Evolutionary conservation across 2,797 vertebrate species (phyloP).

Genomic region (Meda fulgida): DNA sequence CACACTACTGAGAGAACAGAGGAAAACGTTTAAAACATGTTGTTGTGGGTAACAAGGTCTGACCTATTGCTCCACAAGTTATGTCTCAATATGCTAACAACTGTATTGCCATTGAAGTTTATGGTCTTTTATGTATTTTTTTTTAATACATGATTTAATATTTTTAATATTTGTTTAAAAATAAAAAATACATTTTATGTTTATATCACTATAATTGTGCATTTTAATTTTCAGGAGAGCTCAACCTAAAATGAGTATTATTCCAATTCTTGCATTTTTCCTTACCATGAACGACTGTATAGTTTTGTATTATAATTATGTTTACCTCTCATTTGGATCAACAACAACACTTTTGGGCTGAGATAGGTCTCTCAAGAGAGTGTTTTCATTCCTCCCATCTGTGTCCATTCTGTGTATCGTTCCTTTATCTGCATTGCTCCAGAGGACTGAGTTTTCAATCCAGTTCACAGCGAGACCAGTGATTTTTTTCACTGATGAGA

Average conservation of each 20-base stretch:
- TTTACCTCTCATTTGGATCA: conserved; percentile 88
- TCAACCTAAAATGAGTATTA: not conserved
- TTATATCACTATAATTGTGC: not conserved
- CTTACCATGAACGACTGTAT: not conserved
- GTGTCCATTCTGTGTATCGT: conserved; percentile 82
- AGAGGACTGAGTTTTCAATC: conserved; percentile 84
- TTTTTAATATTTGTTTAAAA: not conserved
- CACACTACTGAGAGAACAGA: conserved; percentile 35
- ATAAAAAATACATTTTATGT: no score
- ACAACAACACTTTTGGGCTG: conserved; percentile 79
- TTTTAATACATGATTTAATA: not conserved
- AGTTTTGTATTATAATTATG: not conserved
- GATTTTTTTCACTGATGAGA: conserved; percentile 81
- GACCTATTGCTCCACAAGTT: conserved; percentile 36
- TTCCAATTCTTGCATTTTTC: not conserved
- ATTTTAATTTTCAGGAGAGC: not conserved
- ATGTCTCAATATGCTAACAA: conserved; percentile 8
- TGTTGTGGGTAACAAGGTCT: conserved; percentile 31
- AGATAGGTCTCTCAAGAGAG: conserved; percentile 79
- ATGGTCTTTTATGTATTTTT: not conserved
- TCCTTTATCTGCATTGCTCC: conserved; percentile 84
- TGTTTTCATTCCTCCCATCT: conserved; percentile 80
- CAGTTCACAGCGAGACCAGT: conserved; percentile 91
- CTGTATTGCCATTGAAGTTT: not conserved
- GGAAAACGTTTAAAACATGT: conserved; percentile 39